A percentile compares a stretch with the other conserved stretches of the same genome.
phyloP scores from a whole-genome alignment of 2,888 invertebrate genomes.

The Norana najaformis region DNA sequence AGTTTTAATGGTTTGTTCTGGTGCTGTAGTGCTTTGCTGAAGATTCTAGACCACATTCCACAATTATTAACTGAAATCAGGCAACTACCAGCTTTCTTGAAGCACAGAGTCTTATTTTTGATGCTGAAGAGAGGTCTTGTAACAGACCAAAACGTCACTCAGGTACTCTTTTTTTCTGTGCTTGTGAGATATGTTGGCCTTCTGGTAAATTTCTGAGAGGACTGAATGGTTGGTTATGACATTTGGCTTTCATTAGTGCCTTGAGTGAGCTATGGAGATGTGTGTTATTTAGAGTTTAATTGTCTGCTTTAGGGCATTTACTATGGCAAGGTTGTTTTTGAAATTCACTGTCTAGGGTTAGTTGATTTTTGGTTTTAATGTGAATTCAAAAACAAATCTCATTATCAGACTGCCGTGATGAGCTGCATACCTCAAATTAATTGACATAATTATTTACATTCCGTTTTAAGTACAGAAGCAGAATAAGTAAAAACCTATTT shows the following conservation, averaged over 20 bases:
- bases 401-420: background rate
- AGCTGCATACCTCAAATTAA: background rate
- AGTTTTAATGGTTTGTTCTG: background rate
- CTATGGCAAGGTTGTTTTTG: background rate
- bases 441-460: background rate
- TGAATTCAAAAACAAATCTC: background rate
- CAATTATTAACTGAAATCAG: conserved; percentile 17
- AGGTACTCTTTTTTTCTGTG: conserved; percentile 45
- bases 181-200: background rate
- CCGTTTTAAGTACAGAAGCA: background rate
- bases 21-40: background rate
- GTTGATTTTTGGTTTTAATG: background rate
- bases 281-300: background rate
- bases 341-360: background rate
- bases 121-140: conserved; percentile 57
- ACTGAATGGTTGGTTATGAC: background rate
- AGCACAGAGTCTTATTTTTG: conserved; percentile 52
- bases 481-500: background rate
- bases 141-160: conserved; percentile 54
- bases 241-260: background rate
- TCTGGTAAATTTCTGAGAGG: background rate
- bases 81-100: conserved; percentile 45
- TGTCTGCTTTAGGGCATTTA: background rate
- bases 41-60: conserved; percentile 10
- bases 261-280: background rate